These are phyloP conservation scores for Mormyrops attenuatus DNA, from an alignment of 2,797 vertebrate genomes.

Conservation along the genomic window DNA sequence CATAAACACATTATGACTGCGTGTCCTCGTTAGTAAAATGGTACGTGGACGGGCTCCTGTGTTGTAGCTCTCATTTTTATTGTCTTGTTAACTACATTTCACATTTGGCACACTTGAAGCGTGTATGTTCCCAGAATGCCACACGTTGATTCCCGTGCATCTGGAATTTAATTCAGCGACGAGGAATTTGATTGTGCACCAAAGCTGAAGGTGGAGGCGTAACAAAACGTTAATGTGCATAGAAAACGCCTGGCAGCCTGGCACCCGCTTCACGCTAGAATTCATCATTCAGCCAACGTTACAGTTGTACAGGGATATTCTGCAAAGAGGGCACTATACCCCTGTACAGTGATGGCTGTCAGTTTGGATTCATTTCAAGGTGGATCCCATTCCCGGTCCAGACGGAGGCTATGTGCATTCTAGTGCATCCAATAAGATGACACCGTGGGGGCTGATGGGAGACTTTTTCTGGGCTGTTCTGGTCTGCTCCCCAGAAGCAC, in stretches of 20 bases:
- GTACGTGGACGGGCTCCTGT: background rate
- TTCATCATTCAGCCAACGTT: background rate
- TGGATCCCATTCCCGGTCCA: background rate
- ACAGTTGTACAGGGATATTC: background rate
- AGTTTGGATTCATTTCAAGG: conserved; percentile 5
- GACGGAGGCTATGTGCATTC: background rate
- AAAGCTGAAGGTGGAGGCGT: background rate
- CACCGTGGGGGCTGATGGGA: background rate
- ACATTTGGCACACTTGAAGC: background rate
- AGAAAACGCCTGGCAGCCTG: background rate
- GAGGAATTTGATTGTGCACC: background rate
- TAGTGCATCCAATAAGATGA: background rate
- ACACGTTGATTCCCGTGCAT: background rate
- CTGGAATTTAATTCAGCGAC: background rate
- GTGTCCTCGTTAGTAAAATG: background rate
- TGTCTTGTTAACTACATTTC: background rate
- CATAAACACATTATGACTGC: background rate
- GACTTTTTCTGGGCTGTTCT: background rate
- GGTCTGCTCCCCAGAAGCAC: background rate
- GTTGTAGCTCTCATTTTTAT: background rate
- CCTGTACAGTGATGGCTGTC: background rate
- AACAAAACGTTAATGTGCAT: background rate
- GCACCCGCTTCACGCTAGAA: background rate
- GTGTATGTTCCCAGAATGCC: background rate
- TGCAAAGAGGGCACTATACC: background rate